Base-by-base conservation (phyloP, 2,888 invertebrate species). In the Balanococcus diminutus region DNA sequence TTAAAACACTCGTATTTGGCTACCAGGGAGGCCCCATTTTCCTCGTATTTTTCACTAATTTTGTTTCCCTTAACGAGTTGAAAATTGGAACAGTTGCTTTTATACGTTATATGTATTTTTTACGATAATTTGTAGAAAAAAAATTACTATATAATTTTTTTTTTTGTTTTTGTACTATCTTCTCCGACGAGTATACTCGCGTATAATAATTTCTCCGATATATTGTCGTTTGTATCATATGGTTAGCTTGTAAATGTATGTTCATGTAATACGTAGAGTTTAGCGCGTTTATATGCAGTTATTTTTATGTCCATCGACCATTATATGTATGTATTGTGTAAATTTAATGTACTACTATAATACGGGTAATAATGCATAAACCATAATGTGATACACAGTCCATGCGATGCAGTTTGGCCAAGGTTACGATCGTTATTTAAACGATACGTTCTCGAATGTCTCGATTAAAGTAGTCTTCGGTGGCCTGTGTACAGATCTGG, bases 221-320 rank as follows among this genome's bases (percentile, higher is more conserved):
- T n/a, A 19, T 56, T 56, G 22, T 19, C n/a, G 22, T 56, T n/a
- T n/a, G n/a, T n/a, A n/a, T n/a, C n/a, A n/a, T n/a, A n/a, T n/a
- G 2, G 46, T 46, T 11, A 9, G 46, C 2, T 2, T 56, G 19
- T 56, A 1, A 19, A 19, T 46, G 46, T 46, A 16, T 11, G 14
- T 14, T 11, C 16, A 16, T 36, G 36, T 46, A 16, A 16, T 16
- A 22, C 22, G 56, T 56, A 56, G 56, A 56, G 22, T 56, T 56
- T 56, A 56, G 56, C 22, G 56, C 56, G 19, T 56, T 56, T 56
- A 56, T 56, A 46, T 56, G 46, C 14, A 46, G 14, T 46, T 11
- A 56, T 56, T 56, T 56, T 56, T 56, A 56, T 56, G 56, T 46
- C 4, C 61, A 28, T 67, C 61, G 61, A 67, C 61, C 61, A 67